Base-by-base conservation (phyloP, 64 coral and sea anemone species). In the Actinia equina region DNA sequence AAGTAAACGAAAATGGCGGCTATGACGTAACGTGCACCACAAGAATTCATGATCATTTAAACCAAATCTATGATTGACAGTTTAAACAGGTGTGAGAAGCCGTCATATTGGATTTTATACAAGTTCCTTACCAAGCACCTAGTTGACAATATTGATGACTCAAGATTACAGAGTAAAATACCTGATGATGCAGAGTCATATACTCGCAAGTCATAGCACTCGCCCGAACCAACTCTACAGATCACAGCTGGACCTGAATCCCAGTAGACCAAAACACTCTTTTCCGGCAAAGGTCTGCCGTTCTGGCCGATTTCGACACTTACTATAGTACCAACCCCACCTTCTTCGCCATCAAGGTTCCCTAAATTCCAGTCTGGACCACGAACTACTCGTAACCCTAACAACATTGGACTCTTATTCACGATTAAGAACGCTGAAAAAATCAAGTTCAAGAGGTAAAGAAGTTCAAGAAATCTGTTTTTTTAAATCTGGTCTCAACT, bases 331-430 rank as follows among this genome's bases (percentile, higher is more conserved):
- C 88, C 88, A 27, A 89, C 81, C n/a, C 83, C 64, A 0, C 88
- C 88, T 84, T 89, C 88, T 5, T 80, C 88, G 20, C 88, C 88
- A n/a, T 89, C 88, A 20, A 84, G 88, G n/a, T 84, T 46, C 1
- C 60, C 79, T 80, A 78, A 84, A 78, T 84, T 89, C 88, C 88
- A 89, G 11, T 89, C 81, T 17, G 88, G 88, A 22, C 88, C 88
- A 9, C 88, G 80, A 59, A 89, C 88, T 20, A 89, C 88, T 59
- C 88, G 82, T 7, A 71, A 56, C 37, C 88, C 88, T 74, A 84
- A 14, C 49, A 83, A 57, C 87, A 89, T 89, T 64, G n/a, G n/a
- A 60, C 58, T 60, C 58, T 0, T 60, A 7, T 19, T 60, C 18
- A 19, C 58, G 58, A 14, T 60, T 49, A 49, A 49, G 46, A 49